phyloP scores from a whole-genome alignment of 2,113 vertebrate genomes.

The Leptobrachium ailaonicum region DNA sequence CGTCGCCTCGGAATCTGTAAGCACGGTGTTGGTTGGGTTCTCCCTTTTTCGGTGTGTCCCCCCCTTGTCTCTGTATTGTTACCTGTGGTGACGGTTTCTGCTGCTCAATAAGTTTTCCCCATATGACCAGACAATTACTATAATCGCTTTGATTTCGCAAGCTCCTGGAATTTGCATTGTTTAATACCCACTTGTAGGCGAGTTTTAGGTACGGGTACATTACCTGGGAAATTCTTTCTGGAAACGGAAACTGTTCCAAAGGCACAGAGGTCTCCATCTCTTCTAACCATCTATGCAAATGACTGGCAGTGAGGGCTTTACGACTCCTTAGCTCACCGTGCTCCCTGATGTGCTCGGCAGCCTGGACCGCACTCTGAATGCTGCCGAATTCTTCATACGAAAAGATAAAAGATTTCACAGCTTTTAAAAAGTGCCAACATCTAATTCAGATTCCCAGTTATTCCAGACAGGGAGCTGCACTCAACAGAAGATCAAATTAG shows the following conservation, averaged over 20 bases:
- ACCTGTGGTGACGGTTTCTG: neutral
- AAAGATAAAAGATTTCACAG: constrained; percentile 25
- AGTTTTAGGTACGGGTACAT: too few relatives aligned
- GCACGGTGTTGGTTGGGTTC: too few relatives aligned
- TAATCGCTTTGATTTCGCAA: too few relatives aligned
- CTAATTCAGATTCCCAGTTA: too few relatives aligned
- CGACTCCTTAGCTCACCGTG: constrained; percentile 59
- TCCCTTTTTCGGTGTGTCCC: neutral
- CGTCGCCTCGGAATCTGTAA: too few relatives aligned
- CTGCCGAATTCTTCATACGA: constrained; percentile 71
- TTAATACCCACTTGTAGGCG: too few relatives aligned
- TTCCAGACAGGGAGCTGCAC: too few relatives aligned
- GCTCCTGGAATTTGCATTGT: too few relatives aligned
- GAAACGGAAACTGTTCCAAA: neutral
- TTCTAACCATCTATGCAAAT: constrained; percentile 72
- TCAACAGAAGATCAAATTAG: too few relatives aligned
- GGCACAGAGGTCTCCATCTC: constrained; percentile 36
- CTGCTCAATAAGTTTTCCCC: too few relatives aligned
- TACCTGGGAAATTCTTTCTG: too few relatives aligned
- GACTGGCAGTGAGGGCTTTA: constrained; percentile 74
- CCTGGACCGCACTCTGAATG: constrained; percentile 57
- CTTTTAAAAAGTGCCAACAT: neutral
- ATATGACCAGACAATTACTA: too few relatives aligned
- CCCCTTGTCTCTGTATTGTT: neutral
- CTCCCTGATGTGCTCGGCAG: constrained; percentile 60